Conservation (phyloP, 2,113 vertebrate species). For the Manacus vitellinus region DNA sequence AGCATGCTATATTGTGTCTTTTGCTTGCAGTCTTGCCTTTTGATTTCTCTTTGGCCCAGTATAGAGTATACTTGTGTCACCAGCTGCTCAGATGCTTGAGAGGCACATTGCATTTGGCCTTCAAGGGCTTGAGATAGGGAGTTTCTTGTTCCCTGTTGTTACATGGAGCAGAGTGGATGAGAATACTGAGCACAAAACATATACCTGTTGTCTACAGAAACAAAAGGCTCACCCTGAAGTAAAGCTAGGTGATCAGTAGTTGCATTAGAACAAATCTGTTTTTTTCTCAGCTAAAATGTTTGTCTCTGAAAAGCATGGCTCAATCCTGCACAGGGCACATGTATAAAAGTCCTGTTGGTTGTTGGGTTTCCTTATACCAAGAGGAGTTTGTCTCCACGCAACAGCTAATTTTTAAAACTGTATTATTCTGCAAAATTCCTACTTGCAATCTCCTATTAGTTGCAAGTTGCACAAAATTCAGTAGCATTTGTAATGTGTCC, state of each 20-base stretch:
- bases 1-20: not conserved
- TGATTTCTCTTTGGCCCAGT: not conserved
- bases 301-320: not conserved
- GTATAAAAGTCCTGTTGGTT: not conserved
- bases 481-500: not conserved
- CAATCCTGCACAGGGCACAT: not conserved
- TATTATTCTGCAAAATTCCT: not conserved
- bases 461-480: not conserved
- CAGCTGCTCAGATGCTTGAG: not conserved
- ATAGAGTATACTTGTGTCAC: not conserved
- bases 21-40: not conserved
- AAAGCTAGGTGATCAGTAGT: not conserved
- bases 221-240: not conserved
- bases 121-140: not conserved
- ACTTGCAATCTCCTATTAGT: not conserved
- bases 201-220: not conserved
- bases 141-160: not conserved
- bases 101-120: not conserved
- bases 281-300: not conserved
- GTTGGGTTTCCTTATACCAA: not conserved
- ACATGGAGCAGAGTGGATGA: not conserved
- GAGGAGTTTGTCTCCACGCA: not conserved
- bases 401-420: not conserved
- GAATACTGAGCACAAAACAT: not conserved
- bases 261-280: not conserved